Evolutionary conservation across 2,797 vertebrate genomes (phyloP), one percentile per base, ranked within the genome.

Genomic region (Synaphobranchus kaupii): DNA sequence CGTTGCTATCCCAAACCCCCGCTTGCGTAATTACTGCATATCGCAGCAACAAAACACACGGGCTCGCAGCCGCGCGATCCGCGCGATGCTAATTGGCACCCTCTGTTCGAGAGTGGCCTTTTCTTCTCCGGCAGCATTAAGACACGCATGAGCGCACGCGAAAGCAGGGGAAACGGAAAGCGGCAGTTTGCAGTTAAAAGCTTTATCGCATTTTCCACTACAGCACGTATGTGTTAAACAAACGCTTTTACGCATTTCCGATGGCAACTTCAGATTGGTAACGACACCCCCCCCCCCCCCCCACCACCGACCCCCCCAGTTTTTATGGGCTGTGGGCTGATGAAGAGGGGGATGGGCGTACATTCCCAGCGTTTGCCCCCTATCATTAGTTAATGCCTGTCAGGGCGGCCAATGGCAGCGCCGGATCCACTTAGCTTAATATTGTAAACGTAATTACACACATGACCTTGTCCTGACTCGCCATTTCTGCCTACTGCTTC

Each of bases 31-130:
- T 90, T 93, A 94, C 89, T 89, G 89, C 90, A 92, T 90, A 85
- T 91, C 89, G 91, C 90, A 90, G 87, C 90, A 90, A 88, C 92
- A 92, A 93, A 92, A 87, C 90, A 87, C 90, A 91, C 86, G 83
- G 86, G n/a, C 91, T 91, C 86, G 88, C 88, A 66, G 63, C 85
- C 76, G 85, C 90, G 89, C 89, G 63, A 87, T 88, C 85, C 81
- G 84, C 85, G 84, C 76, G 0, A 78, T 85, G 86, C 89, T 93
- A 92, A 93, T 44, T 92, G 90, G 86, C 88, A 86, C 84, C 89
- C 76, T 89, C 89, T 39, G 88, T 81, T 89, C 66, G 71, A 89
- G 54, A 86, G 71, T 84, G 89, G 12, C 86, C 84, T 88, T 71
- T 88, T 85, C 87, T 89, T 71, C 58, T 84, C 31, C 52, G 3